Conservation (phyloP, 2,888 invertebrate genomes). For the Cheilosia soror region DNA sequence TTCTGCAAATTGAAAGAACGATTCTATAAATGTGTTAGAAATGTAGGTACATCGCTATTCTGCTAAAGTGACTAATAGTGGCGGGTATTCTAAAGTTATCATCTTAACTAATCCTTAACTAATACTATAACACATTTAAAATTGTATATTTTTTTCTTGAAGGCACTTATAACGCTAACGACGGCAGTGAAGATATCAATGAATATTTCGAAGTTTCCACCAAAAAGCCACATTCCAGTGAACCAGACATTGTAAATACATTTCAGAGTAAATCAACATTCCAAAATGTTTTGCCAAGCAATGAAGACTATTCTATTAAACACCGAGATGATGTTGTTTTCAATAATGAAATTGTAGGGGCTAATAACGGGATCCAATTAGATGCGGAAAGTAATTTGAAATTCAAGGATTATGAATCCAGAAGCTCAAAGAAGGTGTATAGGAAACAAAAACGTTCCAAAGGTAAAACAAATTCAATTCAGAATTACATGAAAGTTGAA, state of each 20-base stretch:
- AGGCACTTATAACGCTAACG: constrained; percentile 67
- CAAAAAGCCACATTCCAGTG: constrained; percentile 69
- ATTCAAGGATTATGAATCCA: constrained; percentile 52
- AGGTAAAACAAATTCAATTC: constrained; percentile 56
- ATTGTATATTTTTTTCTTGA: constrained; percentile 8
- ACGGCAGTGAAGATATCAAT: constrained; percentile 50
- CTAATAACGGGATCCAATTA: constrained; percentile 17
- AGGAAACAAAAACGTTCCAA: constrained; percentile 64
- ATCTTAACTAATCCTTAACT: background rate
- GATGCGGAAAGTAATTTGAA: constrained; percentile 37
- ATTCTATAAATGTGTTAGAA: too few species aligned
- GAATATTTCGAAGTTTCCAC: constrained; percentile 53
- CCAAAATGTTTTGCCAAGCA: constrained; percentile 53
- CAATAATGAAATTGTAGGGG: constrained; percentile 17
- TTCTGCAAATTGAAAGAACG: too few species aligned
- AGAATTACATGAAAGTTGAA: constrained; percentile 60
- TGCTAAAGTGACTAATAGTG: too few species aligned
- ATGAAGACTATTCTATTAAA: constrained; percentile 28
- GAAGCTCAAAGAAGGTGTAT: constrained; percentile 56
- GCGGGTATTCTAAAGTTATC: background rate
- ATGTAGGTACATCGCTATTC: too few species aligned
- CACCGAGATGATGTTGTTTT: constrained; percentile 20
- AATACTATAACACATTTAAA: background rate
- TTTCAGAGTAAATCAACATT: constrained; percentile 63
- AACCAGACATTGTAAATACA: constrained; percentile 50